Conservation (phyloP, 1,140 invertebrate genomes). For the Temnothorax curvispinosus region DNA sequence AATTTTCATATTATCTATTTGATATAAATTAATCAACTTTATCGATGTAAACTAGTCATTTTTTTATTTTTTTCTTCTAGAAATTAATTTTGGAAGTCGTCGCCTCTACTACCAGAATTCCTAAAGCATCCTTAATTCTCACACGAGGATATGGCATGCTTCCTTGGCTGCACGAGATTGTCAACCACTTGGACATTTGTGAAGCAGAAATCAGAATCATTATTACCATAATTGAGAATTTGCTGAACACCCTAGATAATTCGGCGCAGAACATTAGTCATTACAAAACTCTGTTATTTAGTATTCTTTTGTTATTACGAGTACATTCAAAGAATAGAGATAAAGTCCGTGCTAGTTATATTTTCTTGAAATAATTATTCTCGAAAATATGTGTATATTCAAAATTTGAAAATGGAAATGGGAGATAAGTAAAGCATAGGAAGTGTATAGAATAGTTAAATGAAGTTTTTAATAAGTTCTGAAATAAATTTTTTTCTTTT, state of each 20-base stretch:
- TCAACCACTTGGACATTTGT: conserved; percentile 39
- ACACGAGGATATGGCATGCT: conserved; percentile 88
- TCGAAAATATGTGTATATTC: neutral
- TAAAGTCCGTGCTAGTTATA: neutral
- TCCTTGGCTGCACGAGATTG: conserved; percentile 86
- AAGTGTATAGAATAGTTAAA: neutral
- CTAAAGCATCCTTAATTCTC: conserved; percentile 87
- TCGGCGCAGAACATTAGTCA: conserved; percentile 54
- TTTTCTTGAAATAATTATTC: neutral
- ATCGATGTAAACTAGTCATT: neutral
- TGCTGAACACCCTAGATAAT: conserved; percentile 64
- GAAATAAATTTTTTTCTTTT: neutral
- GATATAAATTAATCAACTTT: neutral
- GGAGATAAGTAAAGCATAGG: neutral
- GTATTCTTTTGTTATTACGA: conserved; percentile 53
- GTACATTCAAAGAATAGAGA: neutral
- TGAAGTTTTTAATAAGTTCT: neutral
- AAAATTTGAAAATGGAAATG: neutral
- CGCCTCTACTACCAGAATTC: conserved; percentile 87
- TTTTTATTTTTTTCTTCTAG: conserved; percentile 75
- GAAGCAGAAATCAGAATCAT: conserved; percentile 66
- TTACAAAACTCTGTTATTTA: conserved; percentile 63
- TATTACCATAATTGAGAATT: conserved; percentile 72
- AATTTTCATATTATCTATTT: neutral
- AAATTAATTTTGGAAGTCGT: conserved; percentile 88